phyloP scores from a whole-genome alignment of 2,888 invertebrate species.

The Ariolimax columbianus region DNA sequence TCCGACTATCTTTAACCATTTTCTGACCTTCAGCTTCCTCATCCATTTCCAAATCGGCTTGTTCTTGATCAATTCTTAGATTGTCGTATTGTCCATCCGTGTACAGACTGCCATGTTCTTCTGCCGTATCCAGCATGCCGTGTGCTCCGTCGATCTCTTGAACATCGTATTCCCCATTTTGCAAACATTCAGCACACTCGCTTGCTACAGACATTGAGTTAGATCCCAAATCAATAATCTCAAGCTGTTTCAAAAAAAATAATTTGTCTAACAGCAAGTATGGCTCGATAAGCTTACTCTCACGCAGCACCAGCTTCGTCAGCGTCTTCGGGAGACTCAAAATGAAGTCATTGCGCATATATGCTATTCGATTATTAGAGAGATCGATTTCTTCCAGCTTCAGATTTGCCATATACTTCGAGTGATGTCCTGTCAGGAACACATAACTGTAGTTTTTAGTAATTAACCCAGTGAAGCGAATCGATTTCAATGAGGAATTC shows the following conservation, averaged over 20 bases:
- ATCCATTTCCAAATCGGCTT: too few relatives aligned
- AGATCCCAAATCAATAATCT: not conserved
- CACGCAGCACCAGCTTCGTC: not conserved
- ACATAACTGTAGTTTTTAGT: not conserved
- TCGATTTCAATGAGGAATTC: not conserved
- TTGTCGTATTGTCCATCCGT: too few relatives aligned
- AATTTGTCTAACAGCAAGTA: not conserved
- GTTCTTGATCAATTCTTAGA: too few relatives aligned
- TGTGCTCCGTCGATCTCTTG: not conserved
- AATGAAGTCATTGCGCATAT: not conserved
- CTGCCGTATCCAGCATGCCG: too few relatives aligned
- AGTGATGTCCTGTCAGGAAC: not conserved
- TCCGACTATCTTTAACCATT: too few relatives aligned
- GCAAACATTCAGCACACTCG: not conserved
- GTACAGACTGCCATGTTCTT: too few relatives aligned
- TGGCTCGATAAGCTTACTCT: not conserved
- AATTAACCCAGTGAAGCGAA: not conserved
- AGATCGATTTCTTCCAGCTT: not conserved
- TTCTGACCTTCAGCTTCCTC: too few relatives aligned
- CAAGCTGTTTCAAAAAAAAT: not conserved
- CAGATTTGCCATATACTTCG: not conserved
- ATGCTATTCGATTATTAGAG: not conserved
- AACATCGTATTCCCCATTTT: not conserved
- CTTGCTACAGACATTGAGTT: not conserved
- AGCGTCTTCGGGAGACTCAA: not conserved